These are phyloP conservation scores for Euzophera pinguis DNA, from an alignment of 2,888 invertebrate species.

Conservation along the genomic window DNA sequence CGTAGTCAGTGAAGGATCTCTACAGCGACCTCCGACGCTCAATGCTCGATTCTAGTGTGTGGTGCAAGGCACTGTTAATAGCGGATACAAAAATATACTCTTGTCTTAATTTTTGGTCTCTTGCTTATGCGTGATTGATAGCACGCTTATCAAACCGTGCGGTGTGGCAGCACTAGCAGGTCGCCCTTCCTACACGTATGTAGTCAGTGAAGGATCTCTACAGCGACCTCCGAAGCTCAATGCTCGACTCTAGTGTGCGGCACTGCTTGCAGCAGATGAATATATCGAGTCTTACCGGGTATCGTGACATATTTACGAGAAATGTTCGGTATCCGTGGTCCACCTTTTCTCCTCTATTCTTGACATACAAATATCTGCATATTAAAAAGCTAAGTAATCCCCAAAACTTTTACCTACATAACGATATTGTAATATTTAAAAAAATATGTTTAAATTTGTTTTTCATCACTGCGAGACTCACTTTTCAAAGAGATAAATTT, in stretches of 20 bases:
- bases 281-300: no score
- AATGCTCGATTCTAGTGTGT: conserved; percentile 20
- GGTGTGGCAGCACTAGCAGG: conserved; percentile 9
- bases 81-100: conserved; percentile 18
- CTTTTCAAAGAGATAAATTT: no score
- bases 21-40: conserved; percentile 39
- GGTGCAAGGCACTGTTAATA: neutral
- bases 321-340: no score
- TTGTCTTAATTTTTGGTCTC: conserved; percentile 45
- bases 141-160: conserved; percentile 21
- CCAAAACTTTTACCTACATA: no score
- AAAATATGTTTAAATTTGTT: no score
- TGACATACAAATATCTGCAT: no score
- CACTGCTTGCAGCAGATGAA: neutral
- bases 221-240: conserved; percentile 39
- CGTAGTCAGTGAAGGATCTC: conserved; percentile 52
- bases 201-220: conserved; percentile 51
- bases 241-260: conserved; percentile 18
- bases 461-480: no score
- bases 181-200: conserved; percentile 48
- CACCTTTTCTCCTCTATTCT: no score
- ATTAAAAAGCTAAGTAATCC: no score
- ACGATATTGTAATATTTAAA: no score
- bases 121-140: conserved; percentile 54
- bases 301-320: no score